These are phyloP conservation scores for Toxotes chatareus DNA, from an alignment of 2,113 vertebrate species.

Conservation along the genomic window DNA sequence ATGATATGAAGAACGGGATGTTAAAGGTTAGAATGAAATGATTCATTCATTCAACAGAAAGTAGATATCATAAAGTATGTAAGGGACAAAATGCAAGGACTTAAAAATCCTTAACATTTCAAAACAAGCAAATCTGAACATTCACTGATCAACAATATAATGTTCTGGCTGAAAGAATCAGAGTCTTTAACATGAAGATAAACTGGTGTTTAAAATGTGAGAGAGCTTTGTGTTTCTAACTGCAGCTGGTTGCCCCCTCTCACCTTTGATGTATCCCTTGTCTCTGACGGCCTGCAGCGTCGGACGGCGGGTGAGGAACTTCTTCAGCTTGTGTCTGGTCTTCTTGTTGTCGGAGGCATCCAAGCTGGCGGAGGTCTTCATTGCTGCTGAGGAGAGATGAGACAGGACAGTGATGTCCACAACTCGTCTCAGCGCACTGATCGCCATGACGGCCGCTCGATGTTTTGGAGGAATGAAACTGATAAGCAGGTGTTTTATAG, in stretches of 20 bases:
- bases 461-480: not conserved
- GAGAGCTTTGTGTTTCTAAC: not conserved
- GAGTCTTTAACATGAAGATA: no score
- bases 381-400: slow-evolving; percentile 76
- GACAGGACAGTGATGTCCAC: slow-evolving; percentile 33
- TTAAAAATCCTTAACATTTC: not conserved
- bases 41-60: not conserved
- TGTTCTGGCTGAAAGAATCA: no score
- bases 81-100: not conserved
- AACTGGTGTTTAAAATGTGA: not conserved
- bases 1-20: no score
- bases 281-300: slow-evolving; percentile 95
- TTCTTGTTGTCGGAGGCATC: slow-evolving; percentile 94
- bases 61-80: not conserved
- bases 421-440: slow-evolving; percentile 18
- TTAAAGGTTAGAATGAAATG: no score
- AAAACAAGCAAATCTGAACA: not conserved
- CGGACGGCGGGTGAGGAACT: slow-evolving; percentile 94
- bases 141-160: no score
- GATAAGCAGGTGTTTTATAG: slow-evolving; percentile 27
- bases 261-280: slow-evolving; percentile 98
- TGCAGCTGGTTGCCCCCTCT: not conserved
- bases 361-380: slow-evolving; percentile 88
- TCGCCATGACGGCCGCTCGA: not conserved
- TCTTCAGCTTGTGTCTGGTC: slow-evolving; percentile 94